Percentiles rank a stretch among this genome's conserved stretches.
These are phyloP conservation scores for Mastacembelus armatus DNA, from an alignment of 2,797 vertebrate species.

Conservation along the genomic window DNA sequence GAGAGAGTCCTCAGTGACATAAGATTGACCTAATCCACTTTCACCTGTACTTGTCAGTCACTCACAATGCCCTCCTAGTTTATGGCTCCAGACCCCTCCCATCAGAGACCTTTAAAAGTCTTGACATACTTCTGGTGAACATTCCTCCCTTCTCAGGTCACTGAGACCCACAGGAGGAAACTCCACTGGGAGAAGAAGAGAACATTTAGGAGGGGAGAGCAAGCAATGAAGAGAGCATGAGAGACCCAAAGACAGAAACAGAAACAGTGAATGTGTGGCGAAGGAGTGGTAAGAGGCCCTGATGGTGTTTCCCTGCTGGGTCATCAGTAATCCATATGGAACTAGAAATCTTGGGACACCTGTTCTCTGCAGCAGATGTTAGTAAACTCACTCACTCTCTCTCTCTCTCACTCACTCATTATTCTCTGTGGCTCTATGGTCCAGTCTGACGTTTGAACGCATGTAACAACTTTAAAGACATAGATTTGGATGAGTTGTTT, in stretches of 20 bases:
- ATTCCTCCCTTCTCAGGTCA: slow-evolving; percentile 71
- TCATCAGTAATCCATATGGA: slow-evolving; percentile 41
- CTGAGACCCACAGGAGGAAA: slow-evolving; percentile 51
- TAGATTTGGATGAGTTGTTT: too few species aligned
- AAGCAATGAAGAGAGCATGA: slow-evolving; percentile 28
- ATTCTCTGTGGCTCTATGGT: slow-evolving; percentile 20
- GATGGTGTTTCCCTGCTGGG: slow-evolving; percentile 47
- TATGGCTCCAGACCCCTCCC: slow-evolving; percentile 27
- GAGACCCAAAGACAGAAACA: slow-evolving; percentile 1
- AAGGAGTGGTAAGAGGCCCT: slow-evolving; percentile 28
- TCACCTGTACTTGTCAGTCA: slow-evolving; percentile 83
- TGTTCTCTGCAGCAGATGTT: slow-evolving; percentile 72
- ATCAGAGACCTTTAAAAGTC: slow-evolving; percentile 56
- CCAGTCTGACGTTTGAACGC: slow-evolving; percentile 5
- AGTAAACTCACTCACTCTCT: slow-evolving; percentile 27
- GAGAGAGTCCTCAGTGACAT: slow-evolving; percentile 67
- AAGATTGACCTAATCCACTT: slow-evolving; percentile 67
- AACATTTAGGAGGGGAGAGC: slow-evolving; percentile 21
- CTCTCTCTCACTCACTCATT: slow-evolving; percentile 26
- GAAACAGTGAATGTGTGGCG: slow-evolving; percentile 11
- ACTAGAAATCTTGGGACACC: slow-evolving; percentile 68
- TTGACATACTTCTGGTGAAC: slow-evolving; percentile 60
- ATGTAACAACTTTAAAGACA: slow-evolving; percentile 1
- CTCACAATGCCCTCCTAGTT: slow-evolving; percentile 51
- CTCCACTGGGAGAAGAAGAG: slow-evolving; percentile 10